Percentiles rank a stretch among this genome's conserved stretches.
Evolutionary conservation across 2,113 vertebrate genomes (phyloP).

Genomic region (Periophthalmodon schlosseri): DNA sequence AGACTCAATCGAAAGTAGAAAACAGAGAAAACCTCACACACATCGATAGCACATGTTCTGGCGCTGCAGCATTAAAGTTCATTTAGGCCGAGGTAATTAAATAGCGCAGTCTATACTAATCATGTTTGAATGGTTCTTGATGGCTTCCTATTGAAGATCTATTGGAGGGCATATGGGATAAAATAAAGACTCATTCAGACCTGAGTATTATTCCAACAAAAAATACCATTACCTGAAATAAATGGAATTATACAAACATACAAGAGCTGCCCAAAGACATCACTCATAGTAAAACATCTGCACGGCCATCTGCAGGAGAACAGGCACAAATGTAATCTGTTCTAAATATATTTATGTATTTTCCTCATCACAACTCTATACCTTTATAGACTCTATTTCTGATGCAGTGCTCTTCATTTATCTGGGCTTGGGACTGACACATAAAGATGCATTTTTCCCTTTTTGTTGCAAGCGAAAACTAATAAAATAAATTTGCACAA

Average conservation of each 20-base stretch:
- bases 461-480: neutral
- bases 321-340: neutral
- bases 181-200: constrained; percentile 15
- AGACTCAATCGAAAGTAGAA: constrained; percentile 57
- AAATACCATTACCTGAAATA: neutral
- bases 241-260: neutral
- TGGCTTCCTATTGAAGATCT: constrained; percentile 26
- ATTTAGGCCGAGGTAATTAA: constrained; percentile 62
- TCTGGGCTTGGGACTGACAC: neutral
- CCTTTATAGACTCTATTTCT: too few species aligned
- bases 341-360: neutral
- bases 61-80: constrained; percentile 60
- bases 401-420: too few species aligned
- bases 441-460: neutral
- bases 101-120: constrained; percentile 53
- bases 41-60: constrained; percentile 68
- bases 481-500: neutral
- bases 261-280: neutral
- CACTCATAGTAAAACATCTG: neutral
- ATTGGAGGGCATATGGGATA: constrained; percentile 19
- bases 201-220: neutral
- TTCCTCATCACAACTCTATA: too few species aligned
- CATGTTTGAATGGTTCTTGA: constrained; percentile 47
- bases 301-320: neutral
- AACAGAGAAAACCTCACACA: constrained; percentile 53